Evolutionary conservation across 2,888 invertebrate species (phyloP), one percentile per base, ranked within the genome.

Genomic region (Colostygia pectinataria): DNA sequence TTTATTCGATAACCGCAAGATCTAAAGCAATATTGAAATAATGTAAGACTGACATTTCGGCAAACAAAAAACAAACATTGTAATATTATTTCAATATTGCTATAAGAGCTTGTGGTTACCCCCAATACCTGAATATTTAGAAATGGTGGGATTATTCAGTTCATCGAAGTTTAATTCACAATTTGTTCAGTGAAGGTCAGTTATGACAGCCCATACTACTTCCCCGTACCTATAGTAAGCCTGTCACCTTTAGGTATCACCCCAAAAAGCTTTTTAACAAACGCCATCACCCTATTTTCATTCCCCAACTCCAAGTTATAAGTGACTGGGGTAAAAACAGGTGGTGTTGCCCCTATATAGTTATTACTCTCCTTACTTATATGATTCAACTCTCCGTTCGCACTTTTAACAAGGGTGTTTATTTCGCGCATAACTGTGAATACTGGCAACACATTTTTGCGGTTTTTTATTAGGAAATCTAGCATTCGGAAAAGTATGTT

Each of bases 401-500:
- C 73, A 4, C 77, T 83, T 32, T 70, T 80, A 0, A 87, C 78
- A 2, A 85, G 34, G 0, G 88, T 85, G 14, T 72, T 80, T 0
- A 88, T 81, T 31, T 87, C 87, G 4, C 85, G 50, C 52, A 82
- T 74, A 0, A 86, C 79, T 0, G 78, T 79, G 1, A 83, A 67
- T 0, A 86, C 71, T 1, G 87, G 88, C 0, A 80, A 27, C 0
- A 80, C 66, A 5, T 63, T 75, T 36, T 61, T 75, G 0, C 80
- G 64, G 23, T 83, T 74, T 31, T 66, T 77, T 0, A 77, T 43
- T 0, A 87, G 38, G 10, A 83, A 85, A 25, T 78, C 71, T 3
- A 83, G 34, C 41, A 81, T 70, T 65, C 53, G 71, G 5, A 77
- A 71, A 6, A 84, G 29, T 41, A 83, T 71, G 23, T 70, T 82